phyloP scores from a whole-genome alignment of 2,113 vertebrate genomes.

The Marcusenius ussheri region DNA sequence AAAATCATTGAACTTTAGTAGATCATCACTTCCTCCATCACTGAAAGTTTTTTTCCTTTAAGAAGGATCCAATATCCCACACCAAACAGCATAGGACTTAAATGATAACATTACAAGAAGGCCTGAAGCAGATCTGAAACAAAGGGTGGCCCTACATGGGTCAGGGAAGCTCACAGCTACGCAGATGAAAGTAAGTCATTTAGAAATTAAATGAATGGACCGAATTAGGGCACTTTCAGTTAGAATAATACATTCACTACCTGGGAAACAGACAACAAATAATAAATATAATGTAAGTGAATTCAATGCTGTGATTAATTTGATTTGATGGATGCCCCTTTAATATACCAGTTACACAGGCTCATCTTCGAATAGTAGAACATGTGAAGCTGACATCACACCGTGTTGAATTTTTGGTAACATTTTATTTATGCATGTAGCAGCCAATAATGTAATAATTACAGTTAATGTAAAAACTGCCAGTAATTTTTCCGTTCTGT shows the following conservation, averaged over 20 bases:
- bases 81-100: too few species aligned
- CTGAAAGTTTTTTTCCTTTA: too few species aligned
- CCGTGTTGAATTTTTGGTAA: neutral
- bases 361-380: neutral
- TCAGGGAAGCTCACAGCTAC: neutral
- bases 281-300: neutral
- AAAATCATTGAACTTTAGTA: too few species aligned
- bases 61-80: too few species aligned
- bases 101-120: too few species aligned
- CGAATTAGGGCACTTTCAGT: neutral
- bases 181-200: neutral
- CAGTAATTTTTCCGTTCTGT: neutral
- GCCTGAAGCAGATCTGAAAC: too few species aligned
- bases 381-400: neutral
- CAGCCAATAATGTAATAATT: neutral
- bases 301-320: neutral
- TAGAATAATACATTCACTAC: neutral
- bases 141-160: too few species aligned
- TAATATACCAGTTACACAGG: neutral
- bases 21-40: too few species aligned
- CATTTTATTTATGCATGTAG: neutral
- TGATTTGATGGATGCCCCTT: neutral
- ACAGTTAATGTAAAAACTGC: neutral
- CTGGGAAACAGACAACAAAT: neutral
- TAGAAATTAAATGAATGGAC: neutral